Base-by-base conservation (phyloP, 2,888 invertebrate genomes). In the Drosophila mimetica region DNA sequence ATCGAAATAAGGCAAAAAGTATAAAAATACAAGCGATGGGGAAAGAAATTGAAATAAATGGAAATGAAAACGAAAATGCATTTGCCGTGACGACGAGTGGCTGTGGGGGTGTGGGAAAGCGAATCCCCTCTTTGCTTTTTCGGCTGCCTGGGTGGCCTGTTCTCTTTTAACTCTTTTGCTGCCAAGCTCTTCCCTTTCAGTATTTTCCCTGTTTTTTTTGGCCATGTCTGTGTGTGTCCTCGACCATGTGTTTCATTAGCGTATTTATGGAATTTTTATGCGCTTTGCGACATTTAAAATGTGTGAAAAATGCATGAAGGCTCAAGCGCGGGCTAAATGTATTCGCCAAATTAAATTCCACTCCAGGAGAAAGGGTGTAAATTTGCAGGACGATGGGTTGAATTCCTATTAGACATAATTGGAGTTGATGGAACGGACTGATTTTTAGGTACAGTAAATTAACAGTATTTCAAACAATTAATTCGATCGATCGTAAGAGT, bases 221-320 rank as follows among this genome's bases (percentile, higher is more conserved):
- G 6, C 7, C 36, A 11, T 32, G 13, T 5, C 42, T 34, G 47
- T 55, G 46, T 54, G 63, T 39, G 53, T 18, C 65, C 46, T 51
- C 44, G 47, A 65, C 66, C 78, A 75, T 84, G 74, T 76, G 67
- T 84, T 82, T 81, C 75, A 82, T 82, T 81, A 86, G 72, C 85
- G 85, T 71, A 81, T 87, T 85, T 82, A 81, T 87, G 79, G 82
- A 86, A 78, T 74, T 85, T 81, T 67, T 71, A 58, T 75, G 63
- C 63, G 65, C 44, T 73, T 54, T 71, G 67, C 74, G 81, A 72
- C 72, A 78, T 74, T 77, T 52, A 48, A 60, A 72, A 51, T 67
- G 75, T 71, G 78, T 83, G 70, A 76, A 74, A 74, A 60, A 77
- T 77, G 63, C 66, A 79, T 67, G 54, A 55, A 37, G 70, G 53